Percentiles rank a stretch among this genome's conserved stretches.
Conservation (phyloP, 30 jellyfish, hydroid and myxozoan species). For the Cassiopea xamachana region DNA sequence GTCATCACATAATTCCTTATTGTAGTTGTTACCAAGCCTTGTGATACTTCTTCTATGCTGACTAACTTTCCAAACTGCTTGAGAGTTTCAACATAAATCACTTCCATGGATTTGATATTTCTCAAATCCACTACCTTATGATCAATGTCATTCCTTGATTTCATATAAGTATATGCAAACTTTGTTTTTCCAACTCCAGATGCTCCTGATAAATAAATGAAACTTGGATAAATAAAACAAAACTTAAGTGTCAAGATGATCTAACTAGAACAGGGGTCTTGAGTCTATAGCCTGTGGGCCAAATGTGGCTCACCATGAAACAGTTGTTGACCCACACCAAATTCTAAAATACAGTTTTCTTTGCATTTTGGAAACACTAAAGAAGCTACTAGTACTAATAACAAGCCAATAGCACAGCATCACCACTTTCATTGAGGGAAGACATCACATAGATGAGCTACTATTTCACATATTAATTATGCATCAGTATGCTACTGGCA, state of each 20-base stretch:
- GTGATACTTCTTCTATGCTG: slow-evolving; percentile 55
- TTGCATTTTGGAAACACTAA: too few species aligned
- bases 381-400: too few species aligned
- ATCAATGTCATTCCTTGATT: slow-evolving; percentile 1
- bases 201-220: slow-evolving; percentile 12
- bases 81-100: slow-evolving; percentile 42
- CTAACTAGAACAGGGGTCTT: background rate
- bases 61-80: slow-evolving; percentile 23
- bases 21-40: slow-evolving; percentile 9
- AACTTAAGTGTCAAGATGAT: background rate
- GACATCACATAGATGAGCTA: too few species aligned
- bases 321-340: too few species aligned
- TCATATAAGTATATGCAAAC: slow-evolving; percentile 24
- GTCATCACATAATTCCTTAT: background rate
- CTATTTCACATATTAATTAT: too few species aligned
- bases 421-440: too few species aligned
- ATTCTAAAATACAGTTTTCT: too few species aligned
- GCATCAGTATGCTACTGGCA: too few species aligned
- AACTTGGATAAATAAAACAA: background rate
- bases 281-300: background rate
- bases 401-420: too few species aligned
- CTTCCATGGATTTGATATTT: slow-evolving; percentile 14
- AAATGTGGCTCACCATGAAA: too few species aligned
- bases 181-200: slow-evolving; percentile 70
- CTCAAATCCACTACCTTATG: slow-evolving; percentile 35